Evolutionary conservation across 2,797 vertebrate species (phyloP), one percentile per base, ranked within the genome.

Genomic region (Molossus molossus): DNA sequence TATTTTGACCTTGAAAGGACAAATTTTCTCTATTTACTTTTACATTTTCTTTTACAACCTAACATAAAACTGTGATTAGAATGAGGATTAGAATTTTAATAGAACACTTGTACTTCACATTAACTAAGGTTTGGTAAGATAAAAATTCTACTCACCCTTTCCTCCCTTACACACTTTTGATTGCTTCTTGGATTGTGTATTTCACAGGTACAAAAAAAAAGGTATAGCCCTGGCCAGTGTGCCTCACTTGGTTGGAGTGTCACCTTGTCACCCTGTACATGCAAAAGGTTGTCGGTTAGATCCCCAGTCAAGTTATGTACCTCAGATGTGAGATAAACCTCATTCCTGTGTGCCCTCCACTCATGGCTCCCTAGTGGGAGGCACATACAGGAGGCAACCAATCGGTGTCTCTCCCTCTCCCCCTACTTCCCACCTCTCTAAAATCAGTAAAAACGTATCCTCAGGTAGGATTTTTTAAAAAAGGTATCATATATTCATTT

Each of bases 31-130:
- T 72, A 64, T 91, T 94, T 40, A 90, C 72, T 83, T 96, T 81
- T 89, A 94, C n/a, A 37, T 81, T 79, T 58, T 93, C 40, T 95
- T 77, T 55, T 6, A 93, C 1, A 93, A 77, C 0, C 5, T 94
- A 89, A 48, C 0, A 57, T 62, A n/a, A 95, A 94, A 33, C 9
- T 93, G 79, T 95, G 40, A 93, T 53, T 94, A 80, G 18, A 81
- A 17, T 40, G 94, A 92, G 14, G 53, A 75, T 77, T 60, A 4
- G 3, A 62, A 93, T 7, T 94, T 84, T 93, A 85, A 65, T 20
- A 83, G 11, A 64, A 64, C 18, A 69, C 17, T 40, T 81, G 25
- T 25, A 17, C 65, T 90, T 91, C 33, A 55, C 65, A 87, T 76
- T 84, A 72, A 85, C 67, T 4, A 79, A 86, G 15, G 7, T 72